Evolutionary conservation across 2,797 vertebrate genomes (phyloP), one percentile per base, ranked within the genome.

Genomic region (Threskiornis aethiopicus): DNA sequence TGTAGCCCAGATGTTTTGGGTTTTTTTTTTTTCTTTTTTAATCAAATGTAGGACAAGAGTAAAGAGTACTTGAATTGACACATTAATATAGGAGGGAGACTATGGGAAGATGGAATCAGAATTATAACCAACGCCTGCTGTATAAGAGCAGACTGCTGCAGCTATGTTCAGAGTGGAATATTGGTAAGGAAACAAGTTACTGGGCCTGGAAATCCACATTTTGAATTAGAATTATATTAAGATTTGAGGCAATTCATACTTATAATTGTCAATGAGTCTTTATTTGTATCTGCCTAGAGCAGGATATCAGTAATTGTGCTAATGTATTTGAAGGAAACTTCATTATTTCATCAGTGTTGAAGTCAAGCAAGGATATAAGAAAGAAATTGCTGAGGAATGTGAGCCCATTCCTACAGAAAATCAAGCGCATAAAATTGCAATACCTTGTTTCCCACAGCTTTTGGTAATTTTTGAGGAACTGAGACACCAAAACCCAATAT

Each of bases 11-110:
- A 97, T 67, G 46, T 82, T 86, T 54, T n/a, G n/a, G n/a, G n/a
- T 54, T 72, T n/a, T 84, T 72, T 61, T 62, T 33, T 24, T 89
- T 89, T 39, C 26, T 66, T 91, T 91, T 94, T 92, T 70, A 85
- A 86, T 84, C 76, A 95, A 96, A 96, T 97, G 82, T 95, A 96
- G 95, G 97, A 89, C 96, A 95, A 88, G 88, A 94, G 61, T 88
- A 95, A 84, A 91, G 71, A 96, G 94, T 77, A 95, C 93, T 97
- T 92, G 90, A 92, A 93, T 84, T 83, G 82, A 85, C 89, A 97
- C 37, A 85, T 94, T 95, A 95, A 94, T 93, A 67, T 61, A 91
- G 73, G 47, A 93, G 51, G 46, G 76, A 92, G 62, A 94, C 28
- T 92, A 44, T 46, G 39, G 72, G 61, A 94, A 89, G 84, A 84